Base-by-base conservation (phyloP, 2,888 invertebrate species). In the Caenorhabditis sulstoni region DNA sequence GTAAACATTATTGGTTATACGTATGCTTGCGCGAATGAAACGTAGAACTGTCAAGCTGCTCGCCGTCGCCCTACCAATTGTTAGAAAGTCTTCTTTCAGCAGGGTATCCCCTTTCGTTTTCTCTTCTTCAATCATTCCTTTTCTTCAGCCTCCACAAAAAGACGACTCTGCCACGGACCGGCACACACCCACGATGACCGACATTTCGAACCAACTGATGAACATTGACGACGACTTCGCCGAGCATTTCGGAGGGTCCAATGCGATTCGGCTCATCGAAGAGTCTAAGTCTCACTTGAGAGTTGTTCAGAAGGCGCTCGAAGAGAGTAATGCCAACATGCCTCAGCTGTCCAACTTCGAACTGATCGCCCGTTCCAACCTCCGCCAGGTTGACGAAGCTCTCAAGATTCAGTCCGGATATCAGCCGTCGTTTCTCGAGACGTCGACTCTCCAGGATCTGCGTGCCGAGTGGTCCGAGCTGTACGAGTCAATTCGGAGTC, bases 191-290 rank as follows among this genome's bases (percentile, higher is more conserved):
- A 64, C 57, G 11, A 73, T 78, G 61, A 44, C 65, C 3, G 61
- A 66, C 37, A 64, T 76, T 20, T 79, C 74, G 0, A 81, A 77
- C 16, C 75, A 83, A 39, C 29, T 86, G 41, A 39, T 83, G 50
- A 74, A 66, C 49, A 71, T 80, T 23, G 84, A 84, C 49, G 84
- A 86, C 29, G 86, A 86, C 45, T 86, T 83, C 44, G 55, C 76
- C 7, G 64, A 64, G 16, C 83, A 86, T 58, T 81, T 84, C 62
- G 79, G 81, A 37, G 41, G 39, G 14, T 62, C 61, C 9, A 61
- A 20, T 45, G 57, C 70, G 12, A 55, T 68, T 39, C 75, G 82
- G 7, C 61, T 82, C 9, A 67, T 82, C 39, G 76, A 80, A 35
- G 79, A 82, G 41, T 79, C 76, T 4, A 68, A 68, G 29, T 79